Evolutionary conservation across 2,797 vertebrate species (phyloP).

Genomic region (Epinephelus malabaricus): DNA sequence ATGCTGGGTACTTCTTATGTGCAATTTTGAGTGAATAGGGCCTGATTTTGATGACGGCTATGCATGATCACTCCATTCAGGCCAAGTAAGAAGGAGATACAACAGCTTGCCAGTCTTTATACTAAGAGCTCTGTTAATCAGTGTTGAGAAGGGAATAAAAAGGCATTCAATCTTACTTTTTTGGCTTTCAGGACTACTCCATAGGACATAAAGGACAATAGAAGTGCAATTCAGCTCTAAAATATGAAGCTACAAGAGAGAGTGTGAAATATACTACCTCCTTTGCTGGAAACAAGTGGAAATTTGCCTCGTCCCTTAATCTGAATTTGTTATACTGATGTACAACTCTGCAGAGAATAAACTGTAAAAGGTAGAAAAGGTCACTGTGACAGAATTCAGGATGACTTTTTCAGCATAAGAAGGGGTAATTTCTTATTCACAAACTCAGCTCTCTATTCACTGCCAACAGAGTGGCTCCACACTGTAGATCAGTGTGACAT

Average conservation of each 20-base stretch:
- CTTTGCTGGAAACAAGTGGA: constrained; percentile 23
- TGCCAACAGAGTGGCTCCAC: constrained; percentile 1
- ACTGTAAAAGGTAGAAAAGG: constrained; percentile 56
- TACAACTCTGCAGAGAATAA: constrained; percentile 45
- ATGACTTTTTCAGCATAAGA: constrained; percentile 43
- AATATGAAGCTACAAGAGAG: constrained; percentile 26
- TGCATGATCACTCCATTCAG: constrained; percentile 57
- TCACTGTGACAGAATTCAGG: constrained; percentile 56
- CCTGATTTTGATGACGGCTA: constrained; percentile 59
- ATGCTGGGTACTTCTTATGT: constrained; percentile 36
- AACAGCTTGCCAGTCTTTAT: constrained; percentile 40
- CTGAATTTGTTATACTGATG: constrained; percentile 49
- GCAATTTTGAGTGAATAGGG: constrained; percentile 61
- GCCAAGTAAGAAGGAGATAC: constrained; percentile 38
- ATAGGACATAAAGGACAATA: constrained; percentile 30
- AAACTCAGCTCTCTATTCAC: constrained; percentile 39
- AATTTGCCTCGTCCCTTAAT: constrained; percentile 26
- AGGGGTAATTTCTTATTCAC: constrained; percentile 42
- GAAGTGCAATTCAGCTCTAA: constrained; percentile 27
- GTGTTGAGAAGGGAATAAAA: constrained; percentile 34
- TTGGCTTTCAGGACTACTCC: background rate
- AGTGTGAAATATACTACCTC: constrained; percentile 35
- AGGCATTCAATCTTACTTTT: constrained; percentile 16
- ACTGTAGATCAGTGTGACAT: constrained; percentile 57
- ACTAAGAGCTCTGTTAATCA: constrained; percentile 53